These are phyloP conservation scores for Leptatherina wallacei DNA, from an alignment of 2,797 vertebrate genomes.

Conservation along the genomic window DNA sequence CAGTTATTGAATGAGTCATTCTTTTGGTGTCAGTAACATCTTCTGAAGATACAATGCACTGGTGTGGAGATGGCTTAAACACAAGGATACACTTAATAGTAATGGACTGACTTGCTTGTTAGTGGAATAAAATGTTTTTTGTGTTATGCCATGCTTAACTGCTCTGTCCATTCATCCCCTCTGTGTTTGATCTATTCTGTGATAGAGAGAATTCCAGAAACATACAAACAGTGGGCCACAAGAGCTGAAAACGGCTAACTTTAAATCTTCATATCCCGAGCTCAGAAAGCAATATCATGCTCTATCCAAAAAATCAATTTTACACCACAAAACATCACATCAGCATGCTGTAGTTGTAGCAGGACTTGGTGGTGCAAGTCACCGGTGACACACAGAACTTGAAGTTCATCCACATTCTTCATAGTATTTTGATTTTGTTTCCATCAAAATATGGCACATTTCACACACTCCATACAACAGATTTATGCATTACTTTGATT, in stretches of 20 bases:
- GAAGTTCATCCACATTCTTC: slow-evolving; percentile 26
- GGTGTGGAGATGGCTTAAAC: neutral
- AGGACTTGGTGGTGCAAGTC: slow-evolving; percentile 21
- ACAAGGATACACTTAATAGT: neutral
- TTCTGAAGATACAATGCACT: neutral
- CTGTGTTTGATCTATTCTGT: slow-evolving; percentile 6
- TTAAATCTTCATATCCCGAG: slow-evolving; percentile 53
- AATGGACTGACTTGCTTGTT: neutral
- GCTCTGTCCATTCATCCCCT: neutral
- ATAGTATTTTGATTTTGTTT: slow-evolving; percentile 20
- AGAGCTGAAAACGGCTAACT: slow-evolving; percentile 29
- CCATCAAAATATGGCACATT: slow-evolving; percentile 20
- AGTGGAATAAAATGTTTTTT: neutral
- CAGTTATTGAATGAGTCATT: neutral
- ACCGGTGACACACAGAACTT: slow-evolving; percentile 19
- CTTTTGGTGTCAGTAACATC: neutral
- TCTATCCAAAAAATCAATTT: slow-evolving; percentile 53
- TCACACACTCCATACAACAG: slow-evolving; percentile 9
- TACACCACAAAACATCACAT: slow-evolving; percentile 37
- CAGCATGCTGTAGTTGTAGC: slow-evolving; percentile 25
- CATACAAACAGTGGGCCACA: slow-evolving; percentile 20
- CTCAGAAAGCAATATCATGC: slow-evolving; percentile 24
- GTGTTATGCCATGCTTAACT: neutral
- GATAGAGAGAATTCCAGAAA: slow-evolving; percentile 12
- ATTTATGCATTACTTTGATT: neutral